These are phyloP conservation scores for Ochlodes sylvanus DNA, from an alignment of 2,888 invertebrate genomes.

Conservation along the genomic window DNA sequence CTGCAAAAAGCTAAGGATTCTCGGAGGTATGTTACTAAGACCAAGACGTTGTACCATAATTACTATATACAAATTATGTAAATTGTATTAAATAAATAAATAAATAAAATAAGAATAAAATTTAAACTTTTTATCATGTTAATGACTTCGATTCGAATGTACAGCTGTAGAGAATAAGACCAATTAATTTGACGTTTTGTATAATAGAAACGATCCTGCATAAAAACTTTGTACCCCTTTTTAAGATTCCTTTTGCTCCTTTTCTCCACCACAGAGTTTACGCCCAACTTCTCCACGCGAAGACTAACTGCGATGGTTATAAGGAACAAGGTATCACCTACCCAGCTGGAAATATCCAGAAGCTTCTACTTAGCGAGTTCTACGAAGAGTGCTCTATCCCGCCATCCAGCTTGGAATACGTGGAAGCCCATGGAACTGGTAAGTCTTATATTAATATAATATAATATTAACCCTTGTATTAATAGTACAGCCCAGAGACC, in stretches of 20 bases:
- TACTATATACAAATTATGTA: no score
- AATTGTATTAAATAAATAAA: no score
- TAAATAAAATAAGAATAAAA: no score
- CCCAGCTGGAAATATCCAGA: slow-evolving; percentile 87
- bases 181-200: no score
- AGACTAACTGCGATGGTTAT: slow-evolving; percentile 92
- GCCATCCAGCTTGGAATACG: slow-evolving; percentile 89
- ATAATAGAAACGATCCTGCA: no score
- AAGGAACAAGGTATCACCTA: slow-evolving; percentile 89
- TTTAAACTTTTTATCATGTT: no score
- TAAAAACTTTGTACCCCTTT: background rate
- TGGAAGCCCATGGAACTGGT: slow-evolving; percentile 96
- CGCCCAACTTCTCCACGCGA: slow-evolving; percentile 90
- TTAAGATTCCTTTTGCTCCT: background rate
- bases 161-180: no score
- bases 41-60: no score
- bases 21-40: slow-evolving; percentile 67
- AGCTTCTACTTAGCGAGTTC: slow-evolving; percentile 86
- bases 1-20: slow-evolving; percentile 90
- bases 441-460: slow-evolving; percentile 31
- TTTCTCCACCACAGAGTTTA: slow-evolving; percentile 78
- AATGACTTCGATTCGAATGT: no score
- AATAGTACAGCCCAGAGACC: no score
- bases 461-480: no score
- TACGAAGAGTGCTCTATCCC: slow-evolving; percentile 89